Conservation (phyloP, 2,888 invertebrate genomes). For the Cheiracanthium punctorium region DNA sequence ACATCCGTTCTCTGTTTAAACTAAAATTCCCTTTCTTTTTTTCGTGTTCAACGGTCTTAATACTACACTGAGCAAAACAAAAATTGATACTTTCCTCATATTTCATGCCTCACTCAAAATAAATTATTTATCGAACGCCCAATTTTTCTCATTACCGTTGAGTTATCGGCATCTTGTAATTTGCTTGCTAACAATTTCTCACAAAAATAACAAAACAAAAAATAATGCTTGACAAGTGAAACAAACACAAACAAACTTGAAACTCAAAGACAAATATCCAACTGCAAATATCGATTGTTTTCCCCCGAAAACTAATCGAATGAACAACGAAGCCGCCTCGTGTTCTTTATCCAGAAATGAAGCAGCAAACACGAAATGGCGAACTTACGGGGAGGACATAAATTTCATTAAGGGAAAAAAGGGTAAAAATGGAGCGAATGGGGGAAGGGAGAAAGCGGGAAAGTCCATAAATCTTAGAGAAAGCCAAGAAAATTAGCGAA, state of each 20-base stretch:
- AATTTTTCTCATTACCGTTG: not conserved
- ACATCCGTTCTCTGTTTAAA: too few relatives aligned
- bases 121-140: not conserved
- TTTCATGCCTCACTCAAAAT: too few relatives aligned
- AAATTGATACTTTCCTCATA: too few relatives aligned
- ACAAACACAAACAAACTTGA: not conserved
- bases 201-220: not conserved
- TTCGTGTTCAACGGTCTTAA: too few relatives aligned
- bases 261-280: not conserved
- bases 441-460: not conserved
- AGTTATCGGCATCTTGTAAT: not conserved
- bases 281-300: constrained; percentile 15
- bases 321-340: not conserved
- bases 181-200: not conserved
- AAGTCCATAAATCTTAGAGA: not conserved
- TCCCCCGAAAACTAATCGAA: not conserved
- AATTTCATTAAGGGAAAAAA: constrained; percentile 9
- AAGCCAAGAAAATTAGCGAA: not conserved
- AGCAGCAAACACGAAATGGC: not conserved
- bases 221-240: not conserved
- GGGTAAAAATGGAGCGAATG: constrained; percentile 4
- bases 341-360: not conserved
- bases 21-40: too few relatives aligned
- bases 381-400: not conserved
- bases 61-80: too few relatives aligned